These are phyloP conservation scores for Chlorodrepanis virens DNA, from an alignment of 2,113 vertebrate genomes.

Conservation along the genomic window DNA sequence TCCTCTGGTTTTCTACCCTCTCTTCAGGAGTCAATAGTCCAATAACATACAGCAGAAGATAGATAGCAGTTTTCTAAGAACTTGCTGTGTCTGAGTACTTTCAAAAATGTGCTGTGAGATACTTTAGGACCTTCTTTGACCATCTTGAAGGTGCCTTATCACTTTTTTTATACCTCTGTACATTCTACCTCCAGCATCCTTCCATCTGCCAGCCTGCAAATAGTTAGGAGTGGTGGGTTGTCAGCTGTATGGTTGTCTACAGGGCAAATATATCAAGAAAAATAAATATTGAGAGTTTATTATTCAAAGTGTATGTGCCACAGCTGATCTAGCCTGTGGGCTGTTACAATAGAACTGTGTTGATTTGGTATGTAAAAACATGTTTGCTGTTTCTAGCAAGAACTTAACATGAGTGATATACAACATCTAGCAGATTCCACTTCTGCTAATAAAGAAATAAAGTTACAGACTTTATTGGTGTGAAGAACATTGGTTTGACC, in stretches of 20 bases:
- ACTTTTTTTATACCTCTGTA: neutral
- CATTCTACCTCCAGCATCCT: neutral
- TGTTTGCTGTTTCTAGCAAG: neutral
- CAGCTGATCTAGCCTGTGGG: neutral
- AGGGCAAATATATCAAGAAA: neutral
- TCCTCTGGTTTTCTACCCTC: neutral
- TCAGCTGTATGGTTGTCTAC: neutral
- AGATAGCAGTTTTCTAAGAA: neutral
- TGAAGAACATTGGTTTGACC: neutral
- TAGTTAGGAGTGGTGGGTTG: neutral
- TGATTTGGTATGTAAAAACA: neutral
- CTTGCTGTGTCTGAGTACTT: neutral
- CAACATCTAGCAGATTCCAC: neutral
- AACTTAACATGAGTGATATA: neutral
- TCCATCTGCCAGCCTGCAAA: neutral
- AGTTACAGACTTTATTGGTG: neutral
- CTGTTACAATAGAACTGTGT: neutral
- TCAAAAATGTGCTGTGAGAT: neutral
- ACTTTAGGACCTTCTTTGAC: neutral
- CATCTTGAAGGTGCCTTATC: neutral
- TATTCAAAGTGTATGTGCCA: neutral
- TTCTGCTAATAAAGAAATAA: neutral
- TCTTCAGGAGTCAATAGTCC: neutral
- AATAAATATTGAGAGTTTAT: neutral
- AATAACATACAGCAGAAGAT: neutral